Evolutionary conservation across 1,140 invertebrate genomes (phyloP).

Genomic region (Tetragnatha versicolor): DNA sequence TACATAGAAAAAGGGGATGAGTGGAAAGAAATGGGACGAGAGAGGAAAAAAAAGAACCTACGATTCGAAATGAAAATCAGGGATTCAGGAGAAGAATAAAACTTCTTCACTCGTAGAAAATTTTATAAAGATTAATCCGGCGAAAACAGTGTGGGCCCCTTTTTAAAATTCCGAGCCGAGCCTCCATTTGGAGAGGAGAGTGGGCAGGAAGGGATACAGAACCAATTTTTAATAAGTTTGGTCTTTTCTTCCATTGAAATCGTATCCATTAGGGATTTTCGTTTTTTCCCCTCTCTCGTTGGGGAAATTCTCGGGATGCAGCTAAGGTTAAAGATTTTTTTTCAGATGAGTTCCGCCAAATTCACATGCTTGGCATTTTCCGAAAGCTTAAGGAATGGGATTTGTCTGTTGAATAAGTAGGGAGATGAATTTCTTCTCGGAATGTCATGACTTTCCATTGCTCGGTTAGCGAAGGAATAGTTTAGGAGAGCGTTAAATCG

Average conservation of each 20-base stretch:
- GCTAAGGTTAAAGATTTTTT: neutral
- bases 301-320: neutral
- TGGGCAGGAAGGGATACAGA: neutral
- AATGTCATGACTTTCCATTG: no score
- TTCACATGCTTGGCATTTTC: no score
- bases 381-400: no score
- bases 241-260: neutral
- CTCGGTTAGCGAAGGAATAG: no score
- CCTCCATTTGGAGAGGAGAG: constrained; percentile 11
- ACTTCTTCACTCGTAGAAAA: constrained; percentile 43
- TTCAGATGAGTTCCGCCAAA: no score
- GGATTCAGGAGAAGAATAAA: constrained; percentile 38
- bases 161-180: constrained; percentile 20
- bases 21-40: constrained; percentile 5
- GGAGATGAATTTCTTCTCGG: no score
- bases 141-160: constrained; percentile 12
- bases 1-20: constrained; percentile 2
- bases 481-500: no score
- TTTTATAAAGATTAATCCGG: constrained; percentile 44
- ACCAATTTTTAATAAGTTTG: constrained; percentile 30
- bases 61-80: constrained; percentile 41
- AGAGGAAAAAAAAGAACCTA: neutral
- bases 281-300: neutral
- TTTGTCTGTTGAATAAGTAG: no score
- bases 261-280: constrained; percentile 2